Evolutionary conservation across 2,113 vertebrate genomes (phyloP).

Genomic region (Prinia subflava): DNA sequence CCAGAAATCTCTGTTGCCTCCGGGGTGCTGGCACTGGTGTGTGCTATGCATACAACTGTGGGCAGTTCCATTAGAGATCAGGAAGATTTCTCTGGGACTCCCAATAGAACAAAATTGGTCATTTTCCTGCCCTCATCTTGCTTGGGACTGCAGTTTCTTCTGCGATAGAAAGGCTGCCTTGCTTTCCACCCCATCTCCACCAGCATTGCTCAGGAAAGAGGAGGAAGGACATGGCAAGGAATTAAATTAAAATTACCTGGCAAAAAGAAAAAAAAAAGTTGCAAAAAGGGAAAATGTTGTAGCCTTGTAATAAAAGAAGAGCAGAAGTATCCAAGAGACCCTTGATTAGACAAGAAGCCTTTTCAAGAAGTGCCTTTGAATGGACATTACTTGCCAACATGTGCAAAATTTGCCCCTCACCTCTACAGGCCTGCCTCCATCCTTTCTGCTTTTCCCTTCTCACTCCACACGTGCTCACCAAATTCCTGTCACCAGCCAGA

Average conservation of each 20-base stretch:
- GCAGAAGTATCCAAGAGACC: neutral
- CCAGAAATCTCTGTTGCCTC: neutral
- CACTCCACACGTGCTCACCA: neutral
- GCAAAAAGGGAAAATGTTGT: neutral
- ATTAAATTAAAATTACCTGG: neutral
- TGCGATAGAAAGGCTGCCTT: neutral
- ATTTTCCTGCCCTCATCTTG: neutral
- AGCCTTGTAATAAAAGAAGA: neutral
- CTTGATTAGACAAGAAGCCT: accelerated
- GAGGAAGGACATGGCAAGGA: accelerated
- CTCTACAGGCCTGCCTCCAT: neutral
- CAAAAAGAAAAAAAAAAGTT: neutral
- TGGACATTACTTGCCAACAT: accelerated
- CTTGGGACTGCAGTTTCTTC: neutral
- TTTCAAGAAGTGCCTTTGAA: neutral
- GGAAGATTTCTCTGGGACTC: neutral
- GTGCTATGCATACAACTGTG: accelerated
- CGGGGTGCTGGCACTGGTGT: neutral
- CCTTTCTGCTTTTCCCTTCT: neutral
- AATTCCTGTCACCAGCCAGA: neutral
- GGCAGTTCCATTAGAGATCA: neutral
- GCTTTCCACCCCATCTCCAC: neutral
- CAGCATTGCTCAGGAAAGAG: neutral
- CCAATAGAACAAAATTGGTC: neutral
- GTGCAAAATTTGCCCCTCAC: neutral